Percentiles rank a stretch among this genome's conserved stretches.
Conservation (phyloP, 2,797 vertebrate genomes). For the Sebastes hubbsi region DNA sequence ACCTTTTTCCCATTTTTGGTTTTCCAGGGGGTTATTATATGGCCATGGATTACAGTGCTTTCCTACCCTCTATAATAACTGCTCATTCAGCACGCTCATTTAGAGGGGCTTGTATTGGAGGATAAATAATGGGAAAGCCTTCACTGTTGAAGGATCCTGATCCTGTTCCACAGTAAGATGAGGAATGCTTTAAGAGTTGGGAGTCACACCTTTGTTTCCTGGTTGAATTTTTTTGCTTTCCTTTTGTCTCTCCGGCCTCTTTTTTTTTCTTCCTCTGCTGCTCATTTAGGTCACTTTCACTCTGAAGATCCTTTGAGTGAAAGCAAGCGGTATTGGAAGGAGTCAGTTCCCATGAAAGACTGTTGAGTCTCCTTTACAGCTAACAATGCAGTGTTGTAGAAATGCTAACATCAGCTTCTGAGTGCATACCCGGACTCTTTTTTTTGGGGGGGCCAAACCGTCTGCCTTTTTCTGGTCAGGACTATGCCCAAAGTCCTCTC, state of each 20-base stretch:
- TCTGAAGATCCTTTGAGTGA: slow-evolving; percentile 42
- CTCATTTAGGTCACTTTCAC: slow-evolving; percentile 54
- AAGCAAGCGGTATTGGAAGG: slow-evolving; percentile 43
- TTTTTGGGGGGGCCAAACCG: slow-evolving; percentile 20
- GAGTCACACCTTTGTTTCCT: slow-evolving; percentile 47
- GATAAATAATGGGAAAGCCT: slow-evolving; percentile 56
- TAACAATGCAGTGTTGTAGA: slow-evolving; percentile 66
- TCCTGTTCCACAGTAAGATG: slow-evolving; percentile 30
- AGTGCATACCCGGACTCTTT: slow-evolving; percentile 43
- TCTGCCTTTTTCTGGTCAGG: slow-evolving; percentile 55
- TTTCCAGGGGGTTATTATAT: slow-evolving; percentile 72
- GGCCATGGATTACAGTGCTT: slow-evolving; percentile 58
- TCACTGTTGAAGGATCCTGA: slow-evolving; percentile 44
- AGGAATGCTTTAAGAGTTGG: slow-evolving; percentile 12
- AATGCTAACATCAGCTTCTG: slow-evolving; percentile 62
- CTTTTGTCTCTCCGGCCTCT: slow-evolving; percentile 29
- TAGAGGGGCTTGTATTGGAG: slow-evolving; percentile 55
- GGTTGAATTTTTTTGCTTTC: slow-evolving; percentile 22
- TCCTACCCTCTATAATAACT: slow-evolving; percentile 60
- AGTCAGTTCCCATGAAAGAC: slow-evolving; percentile 68
- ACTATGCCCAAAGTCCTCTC: slow-evolving; percentile 59
- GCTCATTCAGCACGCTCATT: slow-evolving; percentile 68
- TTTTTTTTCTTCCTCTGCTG: slow-evolving; percentile 22
- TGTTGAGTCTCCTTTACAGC: slow-evolving; percentile 50
- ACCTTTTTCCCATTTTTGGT: slow-evolving; percentile 55